Evolutionary conservation across 2,113 vertebrate genomes (phyloP), one percentile per base, ranked within the genome.

Genomic region (Campylorhamphus procurvoides): DNA sequence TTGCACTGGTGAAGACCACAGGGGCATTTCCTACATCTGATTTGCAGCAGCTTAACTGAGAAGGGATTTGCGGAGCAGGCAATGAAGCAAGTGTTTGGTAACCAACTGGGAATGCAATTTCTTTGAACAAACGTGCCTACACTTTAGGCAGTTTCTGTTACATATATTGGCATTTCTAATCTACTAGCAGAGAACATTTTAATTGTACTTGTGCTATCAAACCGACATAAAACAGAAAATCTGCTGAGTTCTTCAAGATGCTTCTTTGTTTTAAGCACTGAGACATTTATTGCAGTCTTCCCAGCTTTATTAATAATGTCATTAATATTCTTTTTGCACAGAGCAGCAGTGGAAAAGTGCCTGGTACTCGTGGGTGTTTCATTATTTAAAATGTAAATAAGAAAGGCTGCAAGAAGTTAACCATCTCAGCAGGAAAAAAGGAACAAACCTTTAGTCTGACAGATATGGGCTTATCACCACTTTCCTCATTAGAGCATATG

Each of bases 371-470:
- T 90, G 92, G 63, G 74, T 91, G 49, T 93, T 96, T 92, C 60
- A 93, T 97, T 95, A 96, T 97, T 96, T 96, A 97, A 96, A 97
- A 95, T 97, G 92, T 95, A 97, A 97, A 96, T 96, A 97, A 90
- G 87, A 87, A 79, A 91, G 60, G 18, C 78, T 91, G 56, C 22
- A 93, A 94, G 74, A 94, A 83, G 62, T 87, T 94, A 95, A 90
- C 64, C 40, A 82, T 81, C 40, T 88, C 87, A 94, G 74, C 56
- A 82, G 77, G 72, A 93, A 72, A 86, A 91, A 91, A 78, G 58
- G 87, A 96, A 94, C 73, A 94, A 89, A 84, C 35, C 66, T 93
- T 92, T 77, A 78, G 29, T 93, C 69, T 80, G 89, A 60, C 60
- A 90, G 64, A 90, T 76, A 67, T 1, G 18, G 64, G 78, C 75